Percentiles rank a stretch among this genome's conserved stretches.
Conservation (phyloP, 2,113 vertebrate genomes). For the Bubo blakistoni region DNA sequence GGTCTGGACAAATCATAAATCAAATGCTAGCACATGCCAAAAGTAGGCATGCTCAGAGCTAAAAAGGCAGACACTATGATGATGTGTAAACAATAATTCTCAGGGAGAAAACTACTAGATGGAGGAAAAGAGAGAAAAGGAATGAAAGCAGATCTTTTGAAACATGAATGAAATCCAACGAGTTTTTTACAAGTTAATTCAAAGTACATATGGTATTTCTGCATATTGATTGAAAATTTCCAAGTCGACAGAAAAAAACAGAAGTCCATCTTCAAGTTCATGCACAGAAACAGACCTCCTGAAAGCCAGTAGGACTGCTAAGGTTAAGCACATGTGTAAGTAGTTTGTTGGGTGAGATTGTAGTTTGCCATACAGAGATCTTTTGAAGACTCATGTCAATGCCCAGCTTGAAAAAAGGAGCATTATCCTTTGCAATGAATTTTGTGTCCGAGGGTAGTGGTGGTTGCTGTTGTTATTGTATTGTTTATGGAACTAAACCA, state of each 20-base stretch:
- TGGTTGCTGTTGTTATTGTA: neutral
- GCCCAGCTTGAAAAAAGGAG: neutral
- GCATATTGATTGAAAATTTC: neutral
- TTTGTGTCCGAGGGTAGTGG: neutral
- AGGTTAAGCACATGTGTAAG: neutral
- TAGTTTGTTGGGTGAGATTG: neutral
- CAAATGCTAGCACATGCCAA: conserved; percentile 10
- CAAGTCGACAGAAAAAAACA: neutral
- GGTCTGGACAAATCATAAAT: conserved; percentile 37
- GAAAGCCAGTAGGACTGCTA: neutral
- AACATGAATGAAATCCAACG: neutral
- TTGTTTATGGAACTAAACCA: neutral
- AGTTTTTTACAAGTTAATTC: neutral
- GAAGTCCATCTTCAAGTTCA: neutral
- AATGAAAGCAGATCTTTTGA: neutral
- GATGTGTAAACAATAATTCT: conserved; percentile 1
- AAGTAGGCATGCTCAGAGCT: neutral
- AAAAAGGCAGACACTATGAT: neutral
- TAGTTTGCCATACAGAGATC: neutral
- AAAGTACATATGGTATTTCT: neutral
- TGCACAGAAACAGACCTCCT: neutral
- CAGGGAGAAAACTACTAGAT: neutral
- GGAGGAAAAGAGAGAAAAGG: neutral
- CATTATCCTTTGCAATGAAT: neutral
- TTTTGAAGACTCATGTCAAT: neutral